Conservation (phyloP, 2,113 vertebrate genomes). For the Serranochromis macrocephalus region DNA sequence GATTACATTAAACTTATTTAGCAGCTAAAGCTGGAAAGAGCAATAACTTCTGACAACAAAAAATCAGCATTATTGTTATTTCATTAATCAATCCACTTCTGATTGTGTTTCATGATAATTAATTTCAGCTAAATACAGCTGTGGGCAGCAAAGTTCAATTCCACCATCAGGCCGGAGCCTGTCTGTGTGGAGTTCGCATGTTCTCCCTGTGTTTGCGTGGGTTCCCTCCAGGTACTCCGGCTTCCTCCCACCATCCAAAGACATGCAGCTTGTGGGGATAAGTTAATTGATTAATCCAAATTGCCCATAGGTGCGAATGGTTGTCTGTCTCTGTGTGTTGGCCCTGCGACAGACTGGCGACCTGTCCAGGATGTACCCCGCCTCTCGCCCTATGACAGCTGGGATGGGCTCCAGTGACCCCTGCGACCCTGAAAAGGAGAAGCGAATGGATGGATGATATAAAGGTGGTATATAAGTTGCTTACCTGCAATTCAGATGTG, state of each 20-base stretch:
- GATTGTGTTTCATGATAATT: not conserved
- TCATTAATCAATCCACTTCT: not conserved
- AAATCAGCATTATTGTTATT: not conserved
- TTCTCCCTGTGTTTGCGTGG: not conserved
- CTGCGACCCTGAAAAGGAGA: not conserved
- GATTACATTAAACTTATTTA: not conserved
- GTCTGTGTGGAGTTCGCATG: not conserved
- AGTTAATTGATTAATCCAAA: not conserved
- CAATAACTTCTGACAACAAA: not conserved
- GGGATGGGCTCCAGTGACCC: not conserved
- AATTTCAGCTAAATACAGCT: not conserved
- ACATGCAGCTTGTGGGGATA: accelerated
- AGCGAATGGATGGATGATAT: not conserved
- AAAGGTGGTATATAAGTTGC: not conserved
- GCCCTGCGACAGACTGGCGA: not conserved
- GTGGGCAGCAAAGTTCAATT: not conserved
- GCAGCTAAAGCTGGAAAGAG: not conserved
- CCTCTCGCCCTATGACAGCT: not conserved
- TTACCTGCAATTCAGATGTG: not conserved
- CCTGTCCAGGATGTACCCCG: not conserved
- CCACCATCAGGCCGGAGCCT: not conserved
- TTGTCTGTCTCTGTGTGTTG: not conserved
- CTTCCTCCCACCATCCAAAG: not conserved
- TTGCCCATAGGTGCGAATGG: not conserved
- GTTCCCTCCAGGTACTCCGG: accelerated